Evolutionary conservation across 2,797 vertebrate species (phyloP), one percentile per base, ranked within the genome.

Genomic region (Sciaenops ocellatus): DNA sequence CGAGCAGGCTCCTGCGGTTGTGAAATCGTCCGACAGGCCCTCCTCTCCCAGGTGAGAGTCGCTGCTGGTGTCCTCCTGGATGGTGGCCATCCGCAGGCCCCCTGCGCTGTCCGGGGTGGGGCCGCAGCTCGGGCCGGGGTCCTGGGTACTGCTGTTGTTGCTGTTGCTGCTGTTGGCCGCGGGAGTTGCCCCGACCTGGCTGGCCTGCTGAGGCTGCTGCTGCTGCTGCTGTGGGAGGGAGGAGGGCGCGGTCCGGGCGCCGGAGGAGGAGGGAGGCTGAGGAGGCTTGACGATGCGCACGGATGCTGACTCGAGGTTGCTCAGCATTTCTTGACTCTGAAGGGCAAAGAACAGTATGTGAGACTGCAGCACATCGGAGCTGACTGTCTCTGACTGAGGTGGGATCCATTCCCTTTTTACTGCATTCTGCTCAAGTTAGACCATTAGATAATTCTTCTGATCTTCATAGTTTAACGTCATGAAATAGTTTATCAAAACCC

Each of bases 31-130:
- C 82, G 94, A 92, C 63, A 92, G 95, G 72, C 86, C 94, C 0
- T 97, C 97, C 87, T 97, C 97, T 0, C 94, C 97, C 6, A 85
- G 90, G 80, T 97, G 97, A 18, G 96, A 98, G 96, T 96, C 98
- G 1, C 89, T 96, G 95, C 96, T 98, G 26, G 95, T 96, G 93
- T 99, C 98, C 93, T 99, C 98, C 95, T 97, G 97, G 92, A 99
- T 99, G 3, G 98, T 99, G 94, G 96, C 97, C 98, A 99, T 98
- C 89, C 94, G 92, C 44, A 44, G 79, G 74, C 95, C 97, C 87
- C 87, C 93, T 68, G 64, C 90, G 92, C 87, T 93, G 92, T 93
- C 94, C 92, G 80, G 93, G 91, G 85, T 85, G 85, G 70, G 89
- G 76, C 20, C 88, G 87, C 22, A 94, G 84, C 83, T 94, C 91